Base-by-base conservation (phyloP, 2,113 vertebrate genomes). In the Pipa parva region DNA sequence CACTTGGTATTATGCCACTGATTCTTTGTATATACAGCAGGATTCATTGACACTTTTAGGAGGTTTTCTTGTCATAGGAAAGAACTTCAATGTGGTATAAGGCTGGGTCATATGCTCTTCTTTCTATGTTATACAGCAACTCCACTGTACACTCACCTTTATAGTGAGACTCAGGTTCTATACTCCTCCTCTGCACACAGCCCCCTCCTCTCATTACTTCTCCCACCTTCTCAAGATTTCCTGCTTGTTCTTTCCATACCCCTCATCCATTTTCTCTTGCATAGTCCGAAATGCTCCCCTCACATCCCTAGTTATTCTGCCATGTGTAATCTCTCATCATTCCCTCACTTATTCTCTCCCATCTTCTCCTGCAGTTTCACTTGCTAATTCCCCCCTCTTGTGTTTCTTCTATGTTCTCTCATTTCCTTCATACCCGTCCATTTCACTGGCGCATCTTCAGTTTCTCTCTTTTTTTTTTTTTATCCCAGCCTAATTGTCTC, bases 131-230 rank as follows among this genome's bases (percentile, higher is more conserved):
- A 9, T 13, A 27, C 8, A 31, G 27, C 27, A 24, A 10, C 20
- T 66, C 26, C 12, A 64, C 20, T 26, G 25, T 11, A 36, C 17
- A 66, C 21, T 18, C 28, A 57, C 46, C 55, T 59, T 70, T 70
- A 60, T 70, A 45, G 31, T 59, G 33, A 51, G 48, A 21, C 9
- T 61, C 66, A 54, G 6, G 33, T 54, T 61, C 20, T 49, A 60
- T 8, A 51, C 22, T 42, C n/a, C 39, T 28, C 42, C 25, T 4
- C 25, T 29, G 24, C 25, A 7, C 25, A 29, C 52, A 8, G 2
- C 17, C 17, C n/a, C 55, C 12, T 18, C n/a, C 28, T 58, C 31
- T 12, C 13, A 5, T 56, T 6, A 8, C 18, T 49, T 7, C 20
- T 21, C 17, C 27, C 27, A 26, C 20, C 27, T 15, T 17, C 17